These are phyloP conservation scores for Drosophila auraria DNA, from an alignment of 1,140 invertebrate genomes.

Conservation along the genomic window DNA sequence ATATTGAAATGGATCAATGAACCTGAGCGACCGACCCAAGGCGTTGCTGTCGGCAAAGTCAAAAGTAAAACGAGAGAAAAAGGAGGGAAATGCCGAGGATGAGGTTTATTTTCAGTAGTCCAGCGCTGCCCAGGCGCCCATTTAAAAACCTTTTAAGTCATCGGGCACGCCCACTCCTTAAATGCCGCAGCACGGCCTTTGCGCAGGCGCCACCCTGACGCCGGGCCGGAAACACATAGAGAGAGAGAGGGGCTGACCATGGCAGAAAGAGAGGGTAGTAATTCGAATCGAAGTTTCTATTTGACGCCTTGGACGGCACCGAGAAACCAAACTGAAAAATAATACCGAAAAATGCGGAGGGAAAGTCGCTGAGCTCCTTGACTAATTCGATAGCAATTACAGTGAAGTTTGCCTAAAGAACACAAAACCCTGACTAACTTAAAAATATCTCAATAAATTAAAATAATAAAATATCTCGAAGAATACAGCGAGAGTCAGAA, in stretches of 20 bases:
- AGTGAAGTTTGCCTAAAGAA: not conserved
- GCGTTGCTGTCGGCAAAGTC: slow-evolving; percentile 76
- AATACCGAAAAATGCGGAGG: slow-evolving; percentile 22
- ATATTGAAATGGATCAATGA: slow-evolving; percentile 71
- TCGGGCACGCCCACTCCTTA: slow-evolving; percentile 80
- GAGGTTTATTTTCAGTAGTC: slow-evolving; percentile 42
- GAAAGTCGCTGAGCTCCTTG: slow-evolving; percentile 77
- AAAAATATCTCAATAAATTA: no score
- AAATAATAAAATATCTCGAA: not conserved
- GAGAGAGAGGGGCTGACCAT: not conserved
- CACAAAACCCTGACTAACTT: no score
- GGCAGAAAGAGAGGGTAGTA: not conserved
- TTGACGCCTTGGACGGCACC: slow-evolving; percentile 46
- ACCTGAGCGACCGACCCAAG: slow-evolving; percentile 64
- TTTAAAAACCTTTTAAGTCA: slow-evolving; percentile 84
- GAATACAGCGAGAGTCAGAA: not conserved
- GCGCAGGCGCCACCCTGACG: slow-evolving; percentile 80
- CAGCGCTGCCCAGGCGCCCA: slow-evolving; percentile 52
- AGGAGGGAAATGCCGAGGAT: slow-evolving; percentile 25
- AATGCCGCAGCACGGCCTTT: slow-evolving; percentile 33
- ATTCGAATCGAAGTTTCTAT: slow-evolving; percentile 22
- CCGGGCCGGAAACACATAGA: slow-evolving; percentile 70
- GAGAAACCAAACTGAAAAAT: slow-evolving; percentile 16
- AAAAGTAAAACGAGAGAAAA: slow-evolving; percentile 37
- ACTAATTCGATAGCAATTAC: slow-evolving; percentile 82